Evolutionary conservation across 2,113 vertebrate genomes (phyloP), one percentile per base, ranked within the genome.

Genomic region (Chionis minor): DNA sequence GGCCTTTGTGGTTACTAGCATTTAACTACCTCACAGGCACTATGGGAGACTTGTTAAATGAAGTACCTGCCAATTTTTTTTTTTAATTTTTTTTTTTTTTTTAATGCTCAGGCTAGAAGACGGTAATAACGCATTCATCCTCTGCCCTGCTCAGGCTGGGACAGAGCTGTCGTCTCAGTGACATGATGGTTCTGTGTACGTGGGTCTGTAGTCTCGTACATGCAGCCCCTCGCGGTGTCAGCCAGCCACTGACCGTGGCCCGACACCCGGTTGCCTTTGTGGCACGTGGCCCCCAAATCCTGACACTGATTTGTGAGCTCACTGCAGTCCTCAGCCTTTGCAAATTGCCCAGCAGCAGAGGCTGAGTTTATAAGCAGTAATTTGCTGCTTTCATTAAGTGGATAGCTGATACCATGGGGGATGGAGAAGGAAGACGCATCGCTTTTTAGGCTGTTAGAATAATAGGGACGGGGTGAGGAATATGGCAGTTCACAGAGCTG

Each of bases 1-100:
- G 52, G 26, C 47, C 58, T 71, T 47, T 58, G 71, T 87, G 59
- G 11, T 71, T 32, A 14, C 17, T 52, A 74, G 62, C 66, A 10
- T 21, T 23, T 56, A 91, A 67, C 96, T 97, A 96, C 96, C 97
- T 97, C 94, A 0, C 63, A 61, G 92, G 81, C 73, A 28, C 70
- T 74, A 23, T 0, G 0, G 58, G 71, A 63, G n/a, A 62, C 28
- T 40, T 47, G 24, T 62, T 35, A 35, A 72, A 75, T 44, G 28
- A 81, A 59, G 23, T 91, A 70, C 49, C 42, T 91, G 94, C 71
- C 80, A 80, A 20, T 23, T 73, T 12, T 45, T n/a, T 30, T n/a
- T 56, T 23, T 38, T 18, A 27, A 38, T 5, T 5, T 1, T 12
- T 18, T 20, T 42, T 28, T 13, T 27, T 40, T 67, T 51, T 28